Percentiles rank a stretch among this genome's conserved stretches.
Evolutionary conservation across 2,113 vertebrate species (phyloP).

Genomic region (Phyllopteryx taeniolatus): DNA sequence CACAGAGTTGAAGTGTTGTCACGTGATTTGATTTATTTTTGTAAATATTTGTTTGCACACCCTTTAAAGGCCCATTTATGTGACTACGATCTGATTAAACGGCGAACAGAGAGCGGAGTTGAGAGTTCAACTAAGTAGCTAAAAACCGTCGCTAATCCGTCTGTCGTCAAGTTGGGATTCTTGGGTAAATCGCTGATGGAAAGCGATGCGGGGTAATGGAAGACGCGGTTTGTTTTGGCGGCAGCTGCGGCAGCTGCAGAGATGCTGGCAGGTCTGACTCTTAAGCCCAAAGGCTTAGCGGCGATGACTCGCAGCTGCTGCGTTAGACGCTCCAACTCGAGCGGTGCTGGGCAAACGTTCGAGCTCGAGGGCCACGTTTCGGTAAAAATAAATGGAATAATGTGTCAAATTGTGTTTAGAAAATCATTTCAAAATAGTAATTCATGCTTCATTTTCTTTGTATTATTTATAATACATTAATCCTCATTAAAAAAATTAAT

Average conservation of each 20-base stretch:
- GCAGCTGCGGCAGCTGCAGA: slow-evolving; percentile 58
- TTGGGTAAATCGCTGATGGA: not conserved
- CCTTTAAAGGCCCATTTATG: too few relatives aligned
- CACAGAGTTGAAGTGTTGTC: too few relatives aligned
- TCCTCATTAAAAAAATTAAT: too few relatives aligned
- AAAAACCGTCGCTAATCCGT: not conserved
- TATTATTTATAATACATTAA: too few relatives aligned
- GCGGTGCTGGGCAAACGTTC: not conserved
- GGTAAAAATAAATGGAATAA: not conserved
- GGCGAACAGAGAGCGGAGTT: not conserved
- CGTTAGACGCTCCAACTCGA: too few relatives aligned
- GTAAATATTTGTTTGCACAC: too few relatives aligned
- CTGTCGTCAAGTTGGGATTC: not conserved
- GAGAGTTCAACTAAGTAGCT: not conserved
- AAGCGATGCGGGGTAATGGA: slow-evolving; percentile 26
- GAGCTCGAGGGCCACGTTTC: not conserved
- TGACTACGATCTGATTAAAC: too few relatives aligned
- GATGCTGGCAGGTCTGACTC: slow-evolving; percentile 11
- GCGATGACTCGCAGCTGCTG: slow-evolving; percentile 9
- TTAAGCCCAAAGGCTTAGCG: slow-evolving; percentile 11
- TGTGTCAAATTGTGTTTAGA: too few relatives aligned
- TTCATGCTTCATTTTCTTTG: too few relatives aligned
- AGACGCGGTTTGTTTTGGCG: slow-evolving; percentile 19
- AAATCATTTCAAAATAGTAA: too few relatives aligned
- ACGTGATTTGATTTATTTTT: too few relatives aligned